Evolutionary conservation across 1,140 invertebrate genomes (phyloP).

Genomic region (Augochlora pura): DNA sequence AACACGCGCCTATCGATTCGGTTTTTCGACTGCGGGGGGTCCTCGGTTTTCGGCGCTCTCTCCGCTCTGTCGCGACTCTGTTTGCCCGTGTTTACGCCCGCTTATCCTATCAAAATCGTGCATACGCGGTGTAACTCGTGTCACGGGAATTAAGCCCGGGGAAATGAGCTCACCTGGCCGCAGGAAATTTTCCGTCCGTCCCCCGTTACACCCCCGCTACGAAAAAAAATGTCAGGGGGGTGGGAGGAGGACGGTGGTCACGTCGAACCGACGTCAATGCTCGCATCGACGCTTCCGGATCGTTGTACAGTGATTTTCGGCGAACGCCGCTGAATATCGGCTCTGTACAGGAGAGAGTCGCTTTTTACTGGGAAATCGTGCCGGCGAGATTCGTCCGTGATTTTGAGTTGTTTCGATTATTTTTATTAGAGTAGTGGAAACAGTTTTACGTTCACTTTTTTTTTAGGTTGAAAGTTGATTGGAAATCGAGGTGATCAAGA

Average conservation of each 20-base stretch:
- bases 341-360: no score
- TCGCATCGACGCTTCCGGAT: neutral
- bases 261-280: neutral
- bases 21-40: slow-evolving; percentile 76
- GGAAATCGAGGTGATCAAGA: no score
- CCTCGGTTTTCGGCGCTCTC: slow-evolving; percentile 58
- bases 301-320: neutral
- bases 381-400: no score
- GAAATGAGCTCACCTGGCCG: slow-evolving; percentile 8
- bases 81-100: slow-evolving; percentile 30
- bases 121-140: slow-evolving; percentile 55
- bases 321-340: no score
- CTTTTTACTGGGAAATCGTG: no score
- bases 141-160: slow-evolving; percentile 40
- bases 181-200: neutral
- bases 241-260: neutral
- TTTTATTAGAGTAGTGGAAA: no score
- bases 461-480: no score
- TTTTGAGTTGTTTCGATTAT: no score
- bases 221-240: neutral
- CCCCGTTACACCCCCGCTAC: neutral
- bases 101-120: slow-evolving; percentile 70
- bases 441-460: no score
- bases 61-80: slow-evolving; percentile 51
- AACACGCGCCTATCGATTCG: slow-evolving; percentile 76